These are phyloP conservation scores for Sternotherus odoratus DNA, from an alignment of 2,797 vertebrate genomes.

Conservation along the genomic window DNA sequence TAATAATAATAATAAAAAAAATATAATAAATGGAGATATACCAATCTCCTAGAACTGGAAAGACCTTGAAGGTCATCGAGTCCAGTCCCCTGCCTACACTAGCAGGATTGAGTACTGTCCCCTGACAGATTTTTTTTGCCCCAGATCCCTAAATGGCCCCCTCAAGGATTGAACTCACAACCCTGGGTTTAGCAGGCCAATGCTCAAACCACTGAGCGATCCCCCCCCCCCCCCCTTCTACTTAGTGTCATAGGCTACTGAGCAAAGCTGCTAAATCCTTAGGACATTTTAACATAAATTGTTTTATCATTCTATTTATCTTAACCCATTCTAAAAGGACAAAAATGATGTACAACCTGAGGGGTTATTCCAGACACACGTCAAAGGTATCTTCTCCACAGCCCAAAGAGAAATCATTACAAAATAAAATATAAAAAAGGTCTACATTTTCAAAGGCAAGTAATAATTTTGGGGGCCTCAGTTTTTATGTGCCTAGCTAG, in stretches of 20 bases:
- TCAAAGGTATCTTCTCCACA: neutral
- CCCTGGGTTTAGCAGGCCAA: too few species aligned
- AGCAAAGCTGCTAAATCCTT: neutral
- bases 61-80: too few species aligned
- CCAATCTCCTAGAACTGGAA: too few species aligned
- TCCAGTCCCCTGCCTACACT: too few species aligned
- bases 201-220: too few species aligned
- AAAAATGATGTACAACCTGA: neutral
- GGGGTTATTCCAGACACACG: neutral
- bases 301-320: neutral
- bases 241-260: fast-evolving
- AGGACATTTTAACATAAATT: neutral
- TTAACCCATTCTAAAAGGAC: neutral
- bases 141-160: too few species aligned
- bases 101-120: too few species aligned
- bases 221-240: too few species aligned
- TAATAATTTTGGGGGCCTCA: neutral
- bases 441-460: neutral
- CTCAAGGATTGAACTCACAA: too few species aligned
- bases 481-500: neutral
- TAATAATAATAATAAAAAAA: too few species aligned
- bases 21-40: too few species aligned
- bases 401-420: neutral
- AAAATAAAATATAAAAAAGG: fast-evolving
- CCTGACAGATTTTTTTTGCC: too few species aligned